A percentile compares a stretch with the other conserved stretches of the same genome.
Conservation (phyloP, 2,113 vertebrate genomes). For the Prolemur simus region DNA sequence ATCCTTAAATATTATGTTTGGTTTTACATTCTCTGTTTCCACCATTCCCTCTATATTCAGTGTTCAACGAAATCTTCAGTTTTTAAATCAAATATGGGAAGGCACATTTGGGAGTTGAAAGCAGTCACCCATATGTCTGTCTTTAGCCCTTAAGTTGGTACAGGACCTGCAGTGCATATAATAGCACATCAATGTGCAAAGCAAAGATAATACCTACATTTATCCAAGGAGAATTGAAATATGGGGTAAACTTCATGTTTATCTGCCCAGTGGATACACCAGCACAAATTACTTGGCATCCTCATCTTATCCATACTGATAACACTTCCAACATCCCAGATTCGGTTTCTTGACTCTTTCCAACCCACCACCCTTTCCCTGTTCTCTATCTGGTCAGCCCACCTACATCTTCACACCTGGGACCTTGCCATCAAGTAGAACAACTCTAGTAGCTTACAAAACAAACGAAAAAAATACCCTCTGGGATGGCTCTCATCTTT, state of each 20-base stretch:
- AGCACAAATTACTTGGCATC: background rate
- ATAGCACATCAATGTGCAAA: background rate
- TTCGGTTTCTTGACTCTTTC: background rate
- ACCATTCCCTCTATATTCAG: background rate
- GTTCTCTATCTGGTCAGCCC: background rate
- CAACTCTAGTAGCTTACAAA: background rate
- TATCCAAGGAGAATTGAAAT: conserved; percentile 26
- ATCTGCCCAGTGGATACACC: background rate
- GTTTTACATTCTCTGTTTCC: conserved; percentile 22
- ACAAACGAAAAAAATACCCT: background rate
- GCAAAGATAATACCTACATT: conserved; percentile 55
- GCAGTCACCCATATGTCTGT: conserved; percentile 44
- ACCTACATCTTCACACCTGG: background rate
- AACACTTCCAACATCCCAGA: background rate
- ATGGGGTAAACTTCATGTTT: background rate
- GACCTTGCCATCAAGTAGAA: background rate
- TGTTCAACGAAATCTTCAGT: conserved; percentile 2
- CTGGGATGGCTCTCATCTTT: background rate
- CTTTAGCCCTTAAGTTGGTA: conserved; percentile 55
- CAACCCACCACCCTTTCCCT: background rate
- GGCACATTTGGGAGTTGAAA: conserved; percentile 51
- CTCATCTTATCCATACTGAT: background rate
- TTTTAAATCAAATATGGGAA: conserved; percentile 59
- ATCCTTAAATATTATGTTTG: conserved; percentile 29
- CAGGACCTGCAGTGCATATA: conserved; percentile 52